These are phyloP conservation scores for Drosophila athabasca DNA, from an alignment of 1,140 invertebrate genomes.

Conservation along the genomic window DNA sequence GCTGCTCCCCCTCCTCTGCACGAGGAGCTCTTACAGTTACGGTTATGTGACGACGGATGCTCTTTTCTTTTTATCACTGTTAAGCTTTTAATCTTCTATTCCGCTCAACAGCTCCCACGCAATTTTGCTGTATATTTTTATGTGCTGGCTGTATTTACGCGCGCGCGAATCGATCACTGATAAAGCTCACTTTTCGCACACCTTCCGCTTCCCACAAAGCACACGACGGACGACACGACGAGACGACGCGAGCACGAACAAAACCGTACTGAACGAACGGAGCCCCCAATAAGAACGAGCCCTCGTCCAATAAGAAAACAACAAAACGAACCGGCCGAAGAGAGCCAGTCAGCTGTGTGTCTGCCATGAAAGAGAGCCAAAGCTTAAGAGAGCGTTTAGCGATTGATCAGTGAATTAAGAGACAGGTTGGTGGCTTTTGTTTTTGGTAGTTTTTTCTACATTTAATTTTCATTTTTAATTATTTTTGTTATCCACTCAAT, in stretches of 20 bases:
- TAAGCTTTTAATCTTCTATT: slow-evolving; percentile 17
- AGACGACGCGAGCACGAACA: slow-evolving; percentile 58
- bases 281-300: slow-evolving; percentile 30
- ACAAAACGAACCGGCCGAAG: slow-evolving; percentile 40
- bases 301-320: slow-evolving; percentile 53
- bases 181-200: slow-evolving; percentile 27
- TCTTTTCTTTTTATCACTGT: slow-evolving; percentile 2
- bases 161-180: slow-evolving; percentile 35
- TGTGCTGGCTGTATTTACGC: slow-evolving; percentile 35
- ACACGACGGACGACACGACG: slow-evolving; percentile 37
- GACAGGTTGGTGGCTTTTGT: slow-evolving; percentile 1
- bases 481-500: too few relatives aligned
- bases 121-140: slow-evolving; percentile 1
- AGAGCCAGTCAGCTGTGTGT: slow-evolving; percentile 48
- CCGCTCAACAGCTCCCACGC: slow-evolving; percentile 27
- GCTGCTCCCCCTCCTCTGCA: slow-evolving; percentile 7
- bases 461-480: too few relatives aligned
- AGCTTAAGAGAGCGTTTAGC: slow-evolving; percentile 30
- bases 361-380: slow-evolving; percentile 32
- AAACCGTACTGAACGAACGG: slow-evolving; percentile 55
- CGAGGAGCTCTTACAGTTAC: slow-evolving; percentile 41
- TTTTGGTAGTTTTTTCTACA: neutral
- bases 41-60: slow-evolving; percentile 19
- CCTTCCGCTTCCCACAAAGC: slow-evolving; percentile 34
- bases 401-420: slow-evolving; percentile 36